Evolutionary conservation across 2,113 vertebrate species (phyloP).

Genomic region (Ardeotis arabs): DNA sequence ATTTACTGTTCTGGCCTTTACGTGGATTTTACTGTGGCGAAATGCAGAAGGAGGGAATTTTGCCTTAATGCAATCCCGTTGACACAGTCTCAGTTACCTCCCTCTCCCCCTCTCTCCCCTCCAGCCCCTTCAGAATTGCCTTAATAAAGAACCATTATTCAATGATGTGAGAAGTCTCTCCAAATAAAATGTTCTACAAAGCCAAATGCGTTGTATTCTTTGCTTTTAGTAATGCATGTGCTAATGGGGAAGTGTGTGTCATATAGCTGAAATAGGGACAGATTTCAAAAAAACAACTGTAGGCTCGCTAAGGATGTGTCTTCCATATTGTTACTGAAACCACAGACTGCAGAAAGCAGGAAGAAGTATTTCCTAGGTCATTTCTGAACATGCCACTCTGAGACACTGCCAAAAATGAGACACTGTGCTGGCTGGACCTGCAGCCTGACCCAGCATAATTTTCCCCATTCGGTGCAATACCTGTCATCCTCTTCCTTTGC

Average conservation of each 20-base stretch:
- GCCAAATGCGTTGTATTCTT: background rate
- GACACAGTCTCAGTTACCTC: background rate
- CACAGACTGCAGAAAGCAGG: background rate
- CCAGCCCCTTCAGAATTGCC: conserved; percentile 44
- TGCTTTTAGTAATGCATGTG: background rate
- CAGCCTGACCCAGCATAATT: background rate
- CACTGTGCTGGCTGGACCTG: background rate
- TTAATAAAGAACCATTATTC: conserved; percentile 63
- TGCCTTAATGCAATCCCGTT: conserved; percentile 44
- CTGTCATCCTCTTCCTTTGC: background rate
- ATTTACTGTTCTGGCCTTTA: background rate
- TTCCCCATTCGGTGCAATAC: background rate
- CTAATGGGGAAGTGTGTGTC: background rate
- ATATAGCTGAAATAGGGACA: background rate
- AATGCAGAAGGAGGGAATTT: conserved; percentile 52
- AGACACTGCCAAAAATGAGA: background rate
- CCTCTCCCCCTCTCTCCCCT: background rate
- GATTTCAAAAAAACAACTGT: background rate
- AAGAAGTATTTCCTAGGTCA: background rate
- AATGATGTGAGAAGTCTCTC: background rate
- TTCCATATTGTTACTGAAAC: background rate
- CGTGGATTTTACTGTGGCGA: background rate
- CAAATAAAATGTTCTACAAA: conserved; percentile 71
- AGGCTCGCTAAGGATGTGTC: background rate
- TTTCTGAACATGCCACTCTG: background rate